Conservation (phyloP, 2,888 invertebrate species). For the Pasiphila rectangulata region DNA sequence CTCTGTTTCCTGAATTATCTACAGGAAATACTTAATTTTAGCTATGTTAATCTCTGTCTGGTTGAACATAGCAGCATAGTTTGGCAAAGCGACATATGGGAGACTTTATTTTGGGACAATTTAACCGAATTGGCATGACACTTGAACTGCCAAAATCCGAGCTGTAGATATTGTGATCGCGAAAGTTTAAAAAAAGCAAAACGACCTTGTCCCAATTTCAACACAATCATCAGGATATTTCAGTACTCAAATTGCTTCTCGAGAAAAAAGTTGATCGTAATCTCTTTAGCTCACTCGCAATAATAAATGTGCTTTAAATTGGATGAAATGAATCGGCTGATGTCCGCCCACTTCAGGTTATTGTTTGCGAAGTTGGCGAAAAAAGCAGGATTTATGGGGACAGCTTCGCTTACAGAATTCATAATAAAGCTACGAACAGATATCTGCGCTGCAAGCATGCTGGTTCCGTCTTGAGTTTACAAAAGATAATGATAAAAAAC, state of each 20-base stretch:
- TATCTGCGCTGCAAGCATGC: not conserved
- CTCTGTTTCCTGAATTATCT: no score
- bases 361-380: slow-evolving; percentile 12
- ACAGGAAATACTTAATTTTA: no score
- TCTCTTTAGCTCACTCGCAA: slow-evolving; percentile 25
- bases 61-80: no score
- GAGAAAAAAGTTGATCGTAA: slow-evolving; percentile 22
- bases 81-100: no score
- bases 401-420: slow-evolving; percentile 9
- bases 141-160: no score
- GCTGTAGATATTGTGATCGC: no score
- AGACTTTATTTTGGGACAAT: no score
- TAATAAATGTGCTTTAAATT: slow-evolving; percentile 25
- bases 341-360: slow-evolving; percentile 9
- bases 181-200: no score
- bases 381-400: slow-evolving; percentile 15
- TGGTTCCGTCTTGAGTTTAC: not conserved
- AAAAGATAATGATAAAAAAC: no score
- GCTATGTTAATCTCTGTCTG: no score
- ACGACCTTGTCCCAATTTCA: slow-evolving; percentile 17
- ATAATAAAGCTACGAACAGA: not conserved
- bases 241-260: slow-evolving; percentile 15
- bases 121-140: no score
- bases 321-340: slow-evolving; percentile 7
- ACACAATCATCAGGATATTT: slow-evolving; percentile 12